Conservation (phyloP, 2,113 vertebrate genomes). For the Trochalopteron elliotii region DNA sequence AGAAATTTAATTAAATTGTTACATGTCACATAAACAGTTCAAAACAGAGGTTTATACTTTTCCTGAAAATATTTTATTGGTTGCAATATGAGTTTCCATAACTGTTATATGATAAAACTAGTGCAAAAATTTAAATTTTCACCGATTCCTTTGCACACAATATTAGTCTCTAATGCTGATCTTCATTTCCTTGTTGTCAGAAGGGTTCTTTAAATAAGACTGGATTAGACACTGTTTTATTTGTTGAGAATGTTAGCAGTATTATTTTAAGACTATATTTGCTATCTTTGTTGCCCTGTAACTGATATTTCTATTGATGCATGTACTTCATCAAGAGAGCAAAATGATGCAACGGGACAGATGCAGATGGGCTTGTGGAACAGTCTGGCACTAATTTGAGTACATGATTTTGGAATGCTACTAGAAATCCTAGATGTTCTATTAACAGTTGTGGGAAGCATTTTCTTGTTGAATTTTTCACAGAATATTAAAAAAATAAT, state of each 20-base stretch:
- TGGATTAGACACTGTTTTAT: background rate
- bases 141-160: background rate
- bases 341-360: background rate
- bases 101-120: background rate
- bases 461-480: conserved; percentile 3
- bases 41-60: background rate
- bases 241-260: background rate
- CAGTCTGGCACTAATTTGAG: background rate
- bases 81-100: background rate
- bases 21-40: background rate
- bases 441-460: background rate
- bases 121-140: background rate
- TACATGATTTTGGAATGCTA: background rate
- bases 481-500: background rate
- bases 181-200: background rate
- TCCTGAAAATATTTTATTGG: background rate
- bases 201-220: background rate
- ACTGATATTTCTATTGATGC: background rate
- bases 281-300: background rate
- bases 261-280: background rate
- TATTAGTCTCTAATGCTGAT: background rate
- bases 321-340: background rate
- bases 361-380: background rate
- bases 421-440: background rate
- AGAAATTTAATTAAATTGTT: background rate